Evolutionary conservation across 35 echinoderm and acorn worm species (phyloP).

Genomic region (Amphiura filiformis): DNA sequence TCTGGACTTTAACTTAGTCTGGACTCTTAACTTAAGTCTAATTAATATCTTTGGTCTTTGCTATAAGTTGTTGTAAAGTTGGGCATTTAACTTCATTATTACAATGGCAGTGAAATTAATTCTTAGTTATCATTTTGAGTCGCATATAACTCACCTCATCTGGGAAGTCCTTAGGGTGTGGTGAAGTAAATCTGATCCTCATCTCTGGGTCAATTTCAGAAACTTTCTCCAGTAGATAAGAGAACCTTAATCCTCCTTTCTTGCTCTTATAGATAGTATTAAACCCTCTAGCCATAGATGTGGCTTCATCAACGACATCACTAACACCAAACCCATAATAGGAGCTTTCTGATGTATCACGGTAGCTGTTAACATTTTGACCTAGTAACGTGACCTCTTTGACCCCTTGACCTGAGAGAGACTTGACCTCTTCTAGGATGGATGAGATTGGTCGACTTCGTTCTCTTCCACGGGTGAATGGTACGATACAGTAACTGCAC

Average conservation of each 20-base stretch:
- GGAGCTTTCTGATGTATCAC: conserved; percentile 72
- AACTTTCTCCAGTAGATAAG: conserved; percentile 75
- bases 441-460: conserved; percentile 75
- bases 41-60: conserved; percentile 74
- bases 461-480: conserved; percentile 89
- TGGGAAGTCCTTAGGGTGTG: conserved; percentile 96
- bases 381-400: conserved; percentile 91
- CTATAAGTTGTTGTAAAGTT: too few relatives aligned
- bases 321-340: conserved; percentile 50
- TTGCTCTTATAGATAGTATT: conserved; percentile 86
- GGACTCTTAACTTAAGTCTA: conserved; percentile 76
- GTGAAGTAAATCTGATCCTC: conserved; percentile 95
- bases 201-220: conserved; percentile 80
- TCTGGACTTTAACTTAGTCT: conserved; percentile 21
- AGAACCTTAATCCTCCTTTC: conserved; percentile 78
- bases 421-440: conserved; percentile 78
- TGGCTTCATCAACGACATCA: not conserved
- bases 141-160: conserved; percentile 74
- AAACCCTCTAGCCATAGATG: conserved; percentile 72
- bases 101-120: too few relatives aligned
- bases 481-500: conserved; percentile 96
- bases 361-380: conserved; percentile 90
- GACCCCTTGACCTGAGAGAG: conserved; percentile 78
- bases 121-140: too few relatives aligned
- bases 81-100: too few relatives aligned